phyloP scores from a whole-genome alignment of 2,888 invertebrate species.

The Polydrusus pterygomalis region DNA sequence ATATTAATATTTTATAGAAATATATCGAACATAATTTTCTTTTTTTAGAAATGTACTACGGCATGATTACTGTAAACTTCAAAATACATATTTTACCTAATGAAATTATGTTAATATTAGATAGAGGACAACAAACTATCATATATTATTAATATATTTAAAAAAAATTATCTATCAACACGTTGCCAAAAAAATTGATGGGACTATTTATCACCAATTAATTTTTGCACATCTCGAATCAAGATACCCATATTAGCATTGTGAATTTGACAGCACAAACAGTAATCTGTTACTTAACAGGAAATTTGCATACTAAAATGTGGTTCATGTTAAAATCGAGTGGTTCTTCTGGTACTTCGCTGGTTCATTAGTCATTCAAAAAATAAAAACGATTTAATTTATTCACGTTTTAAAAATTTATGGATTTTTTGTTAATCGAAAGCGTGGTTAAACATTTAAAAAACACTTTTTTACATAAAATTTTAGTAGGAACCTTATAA shows the following conservation, averaged over 20 bases:
- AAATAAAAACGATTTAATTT: not conserved
- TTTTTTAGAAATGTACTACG: no score
- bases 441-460: not conserved
- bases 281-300: constrained; percentile 18
- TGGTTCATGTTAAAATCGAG: constrained; percentile 16
- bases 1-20: no score
- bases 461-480: not conserved
- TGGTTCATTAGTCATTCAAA: constrained; percentile 2
- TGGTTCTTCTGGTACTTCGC: not conserved
- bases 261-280: constrained; percentile 23
- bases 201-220: constrained; percentile 16
- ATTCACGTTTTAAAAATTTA: not conserved
- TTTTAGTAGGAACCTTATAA: not conserved
- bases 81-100: not conserved
- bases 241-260: constrained; percentile 12
- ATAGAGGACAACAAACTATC: no score
- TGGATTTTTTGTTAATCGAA: not conserved
- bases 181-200: not conserved
- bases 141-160: not conserved
- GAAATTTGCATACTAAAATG: constrained; percentile 24
- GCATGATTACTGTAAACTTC: no score
- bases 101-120: no score
- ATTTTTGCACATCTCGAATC: constrained; percentile 21
- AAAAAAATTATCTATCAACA: constrained; percentile 4
- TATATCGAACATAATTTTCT: no score